Evolutionary conservation across 1,140 invertebrate species (phyloP), one percentile per base, ranked within the genome.

Genomic region (Drosophila setifemur): DNA sequence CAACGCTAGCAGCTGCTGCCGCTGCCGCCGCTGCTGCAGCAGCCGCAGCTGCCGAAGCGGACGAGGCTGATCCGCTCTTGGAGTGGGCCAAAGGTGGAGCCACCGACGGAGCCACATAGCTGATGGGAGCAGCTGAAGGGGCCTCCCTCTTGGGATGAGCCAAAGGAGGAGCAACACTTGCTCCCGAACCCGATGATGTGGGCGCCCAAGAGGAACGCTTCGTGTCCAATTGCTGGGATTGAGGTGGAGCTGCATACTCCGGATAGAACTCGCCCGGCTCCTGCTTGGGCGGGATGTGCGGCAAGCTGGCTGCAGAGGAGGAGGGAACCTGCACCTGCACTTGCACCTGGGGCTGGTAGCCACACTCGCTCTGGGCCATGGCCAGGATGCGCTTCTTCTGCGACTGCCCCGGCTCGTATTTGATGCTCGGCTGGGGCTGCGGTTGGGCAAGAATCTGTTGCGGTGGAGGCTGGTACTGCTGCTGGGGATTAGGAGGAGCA

Each of bases 371-470:
- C 90, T 97, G 96, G 9, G 96, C 96, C 90, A 93, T 91, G 12
- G 96, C 96, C 71, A 97, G 90, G 35, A 97, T 91, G 31, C 97
- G 93, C 90, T 97, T 98, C 92, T 97, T 97, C 90, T 96, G 95
- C 8, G 96, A 95, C 74, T 94, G 95, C n/a, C 93, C 90, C 11
- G 92, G 87, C 44, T 91, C 90, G 43, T 92, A 92, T 58, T 91
- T 91, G 7, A 88, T 88, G 48, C 48, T 90, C 0, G 89, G 72
- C 50, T 74, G 72, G 29, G 60, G 50, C 37, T 73, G 75, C 4
- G 73, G 63, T 42, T 69, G 63, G 48, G 73, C 61, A 57, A 55
- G 44, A 43, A 73, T 44, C 71, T 70, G 52, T 61, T 91, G 91
- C 39, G 91, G 92, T 37, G 91, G 92, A 47, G 91, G 92, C 19